A percentile compares a stretch with the other conserved stretches of the same genome.
Conservation (phyloP, 2,113 vertebrate species). For the Odontesthes bonariensis region DNA sequence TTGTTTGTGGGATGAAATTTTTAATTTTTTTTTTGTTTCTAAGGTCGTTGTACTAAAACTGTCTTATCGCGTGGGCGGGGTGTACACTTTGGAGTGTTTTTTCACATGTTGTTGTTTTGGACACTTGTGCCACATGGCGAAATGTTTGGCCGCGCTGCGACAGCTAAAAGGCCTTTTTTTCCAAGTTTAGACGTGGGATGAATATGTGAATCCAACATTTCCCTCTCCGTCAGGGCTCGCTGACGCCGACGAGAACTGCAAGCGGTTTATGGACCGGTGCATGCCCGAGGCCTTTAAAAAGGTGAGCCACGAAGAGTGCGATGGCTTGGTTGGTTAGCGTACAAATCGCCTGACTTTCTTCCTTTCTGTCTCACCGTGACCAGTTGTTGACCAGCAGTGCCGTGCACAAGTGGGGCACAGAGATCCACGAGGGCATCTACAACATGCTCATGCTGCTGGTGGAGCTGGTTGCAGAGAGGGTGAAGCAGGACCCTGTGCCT, state of each 20-base stretch:
- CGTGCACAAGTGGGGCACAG: constrained; percentile 98
- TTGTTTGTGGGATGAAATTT: too few species aligned
- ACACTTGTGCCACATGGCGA: constrained; percentile 16
- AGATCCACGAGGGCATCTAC: constrained; percentile 99
- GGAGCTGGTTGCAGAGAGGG: constrained; percentile 94
- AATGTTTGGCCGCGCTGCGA: constrained; percentile 13
- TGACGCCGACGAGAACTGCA: constrained; percentile 98
- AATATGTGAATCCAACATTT: constrained; percentile 20
- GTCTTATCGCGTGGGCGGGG: constrained; percentile 20
- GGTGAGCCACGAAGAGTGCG: constrained; percentile 76
- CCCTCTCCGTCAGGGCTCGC: constrained; percentile 88
- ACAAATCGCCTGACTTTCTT: constrained; percentile 7
- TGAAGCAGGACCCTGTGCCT: constrained; percentile 96
- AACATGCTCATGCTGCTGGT: constrained; percentile 99
- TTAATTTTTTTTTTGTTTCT: too few species aligned
- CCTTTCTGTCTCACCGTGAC: neutral
- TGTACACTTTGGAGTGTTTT: constrained; percentile 50
- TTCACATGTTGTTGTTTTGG: constrained; percentile 47
- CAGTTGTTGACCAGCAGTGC: constrained; percentile 97
- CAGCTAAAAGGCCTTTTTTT: neutral
- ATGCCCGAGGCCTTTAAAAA: constrained; percentile 99
- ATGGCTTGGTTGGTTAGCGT: neutral
- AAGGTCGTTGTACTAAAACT: constrained; percentile 13
- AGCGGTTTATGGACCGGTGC: constrained; percentile 96
- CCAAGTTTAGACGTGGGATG: neutral